Percentiles rank a stretch among this genome's conserved stretches.
Evolutionary conservation across 2,113 vertebrate genomes (phyloP).

Genomic region (Rhinichthys klamathensis): DNA sequence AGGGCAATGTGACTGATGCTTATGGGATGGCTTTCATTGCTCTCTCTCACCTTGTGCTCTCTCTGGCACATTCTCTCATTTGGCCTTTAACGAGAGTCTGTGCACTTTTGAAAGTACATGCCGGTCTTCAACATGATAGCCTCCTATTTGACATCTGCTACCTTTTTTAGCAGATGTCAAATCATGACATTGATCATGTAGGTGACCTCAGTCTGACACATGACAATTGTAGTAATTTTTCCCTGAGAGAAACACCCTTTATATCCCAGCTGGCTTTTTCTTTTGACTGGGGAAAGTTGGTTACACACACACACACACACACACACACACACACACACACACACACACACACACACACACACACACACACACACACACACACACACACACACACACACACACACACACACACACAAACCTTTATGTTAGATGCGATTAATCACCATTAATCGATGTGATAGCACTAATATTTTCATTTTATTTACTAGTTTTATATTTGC

Average conservation of each 20-base stretch:
- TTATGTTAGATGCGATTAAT: no score
- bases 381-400: no score
- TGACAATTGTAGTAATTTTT: slow-evolving; percentile 4
- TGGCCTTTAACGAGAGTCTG: slow-evolving; percentile 18
- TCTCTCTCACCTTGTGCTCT: slow-evolving; percentile 32
- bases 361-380: no score
- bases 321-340: no score
- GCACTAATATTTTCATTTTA: no score
- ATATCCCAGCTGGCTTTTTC: neutral
- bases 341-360: no score
- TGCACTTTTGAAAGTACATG: slow-evolving; percentile 11
- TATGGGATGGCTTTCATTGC: slow-evolving; percentile 6
- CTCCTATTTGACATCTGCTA: slow-evolving; percentile 24
- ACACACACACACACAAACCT: no score
- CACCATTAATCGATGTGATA: no score
- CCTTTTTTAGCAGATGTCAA: neutral
- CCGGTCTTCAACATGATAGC: neutral
- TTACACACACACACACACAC: no score
- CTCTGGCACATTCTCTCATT: slow-evolving; percentile 13
- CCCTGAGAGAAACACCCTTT: neutral
- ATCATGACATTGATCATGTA: neutral
- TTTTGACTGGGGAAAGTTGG: neutral
- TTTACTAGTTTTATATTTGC: no score
- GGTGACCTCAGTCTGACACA: slow-evolving; percentile 1
- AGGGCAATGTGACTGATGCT: slow-evolving; percentile 35